Percentiles rank a stretch among this genome's conserved stretches.
These are phyloP conservation scores for Leucophenga maculata DNA, from an alignment of 2,888 invertebrate species.

Conservation along the genomic window DNA sequence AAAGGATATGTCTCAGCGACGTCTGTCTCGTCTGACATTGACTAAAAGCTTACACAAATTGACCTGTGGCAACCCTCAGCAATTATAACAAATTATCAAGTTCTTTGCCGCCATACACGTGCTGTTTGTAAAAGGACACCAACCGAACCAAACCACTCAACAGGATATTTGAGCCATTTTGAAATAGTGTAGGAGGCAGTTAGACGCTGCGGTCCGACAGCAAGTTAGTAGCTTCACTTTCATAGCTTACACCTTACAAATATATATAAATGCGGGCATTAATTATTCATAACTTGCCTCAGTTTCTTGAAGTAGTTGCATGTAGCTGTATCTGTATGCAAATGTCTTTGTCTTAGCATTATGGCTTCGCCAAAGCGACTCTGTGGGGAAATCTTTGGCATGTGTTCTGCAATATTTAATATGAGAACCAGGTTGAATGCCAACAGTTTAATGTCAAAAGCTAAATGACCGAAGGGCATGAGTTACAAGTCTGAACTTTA, in stretches of 20 bases:
- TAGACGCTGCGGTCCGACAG: background rate
- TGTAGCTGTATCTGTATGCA: constrained; percentile 32
- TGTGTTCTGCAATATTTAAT: background rate
- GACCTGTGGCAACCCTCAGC: constrained; percentile 60
- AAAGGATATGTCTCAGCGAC: no score
- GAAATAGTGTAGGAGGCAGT: background rate
- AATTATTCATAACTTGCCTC: constrained; percentile 60
- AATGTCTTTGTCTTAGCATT: background rate
- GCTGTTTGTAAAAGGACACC: constrained; percentile 23
- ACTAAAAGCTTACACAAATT: constrained; percentile 52
- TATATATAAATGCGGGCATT: constrained; percentile 37
- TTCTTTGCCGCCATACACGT: constrained; percentile 38
- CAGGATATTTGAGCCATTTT: background rate
- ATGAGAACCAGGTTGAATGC: constrained; percentile 35
- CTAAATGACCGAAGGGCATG: constrained; percentile 42
- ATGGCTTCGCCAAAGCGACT: constrained; percentile 29
- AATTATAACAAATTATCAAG: constrained; percentile 65
- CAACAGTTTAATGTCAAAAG: constrained; percentile 58
- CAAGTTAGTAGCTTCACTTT: constrained; percentile 1
- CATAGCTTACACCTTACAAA: constrained; percentile 15
- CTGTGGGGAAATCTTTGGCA: constrained; percentile 54
- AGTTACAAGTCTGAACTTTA: constrained; percentile 21
- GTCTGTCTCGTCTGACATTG: background rate
- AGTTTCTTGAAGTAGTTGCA: constrained; percentile 20
- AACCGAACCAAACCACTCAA: constrained; percentile 35